Conservation (phyloP, 2,113 vertebrate species). For the Bufo bufo region DNA sequence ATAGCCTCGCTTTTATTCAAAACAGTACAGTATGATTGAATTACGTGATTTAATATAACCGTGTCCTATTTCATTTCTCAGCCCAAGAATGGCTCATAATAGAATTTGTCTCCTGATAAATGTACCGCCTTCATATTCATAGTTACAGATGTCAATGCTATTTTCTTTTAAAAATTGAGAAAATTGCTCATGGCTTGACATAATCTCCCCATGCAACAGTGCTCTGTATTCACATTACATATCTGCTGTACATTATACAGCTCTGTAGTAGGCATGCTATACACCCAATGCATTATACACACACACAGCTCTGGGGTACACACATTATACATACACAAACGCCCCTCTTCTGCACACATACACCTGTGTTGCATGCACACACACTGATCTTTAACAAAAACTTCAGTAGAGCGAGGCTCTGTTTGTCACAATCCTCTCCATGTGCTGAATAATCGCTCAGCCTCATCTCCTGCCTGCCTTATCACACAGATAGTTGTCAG, state of each 20-base stretch:
- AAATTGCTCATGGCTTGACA: neutral
- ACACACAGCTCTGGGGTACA: too few species aligned
- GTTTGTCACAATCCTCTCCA: too few species aligned
- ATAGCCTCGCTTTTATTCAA: conserved; percentile 17
- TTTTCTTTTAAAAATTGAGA: conserved; percentile 1
- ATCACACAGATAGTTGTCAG: too few species aligned
- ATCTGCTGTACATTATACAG: neutral
- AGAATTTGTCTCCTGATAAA: conserved; percentile 31
- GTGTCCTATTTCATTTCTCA: conserved; percentile 33
- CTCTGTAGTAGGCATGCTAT: too few species aligned
- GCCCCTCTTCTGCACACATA: too few species aligned
- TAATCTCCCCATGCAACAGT: neutral
- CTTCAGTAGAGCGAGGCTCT: too few species aligned
- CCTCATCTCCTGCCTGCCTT: too few species aligned
- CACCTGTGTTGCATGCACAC: too few species aligned
- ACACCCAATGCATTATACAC: too few species aligned
- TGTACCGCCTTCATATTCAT: conserved; percentile 15
- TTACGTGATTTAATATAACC: conserved; percentile 28
- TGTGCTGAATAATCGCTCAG: too few species aligned
- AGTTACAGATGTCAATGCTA: conserved; percentile 37
- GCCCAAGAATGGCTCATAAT: conserved; percentile 23
- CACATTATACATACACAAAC: too few species aligned
- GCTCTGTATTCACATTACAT: neutral
- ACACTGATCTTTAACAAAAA: too few species aligned
- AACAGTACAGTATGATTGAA: neutral